Evolutionary conservation across 1,140 invertebrate species (phyloP), one percentile per base, ranked within the genome.

Genomic region (Musca domestica): DNA sequence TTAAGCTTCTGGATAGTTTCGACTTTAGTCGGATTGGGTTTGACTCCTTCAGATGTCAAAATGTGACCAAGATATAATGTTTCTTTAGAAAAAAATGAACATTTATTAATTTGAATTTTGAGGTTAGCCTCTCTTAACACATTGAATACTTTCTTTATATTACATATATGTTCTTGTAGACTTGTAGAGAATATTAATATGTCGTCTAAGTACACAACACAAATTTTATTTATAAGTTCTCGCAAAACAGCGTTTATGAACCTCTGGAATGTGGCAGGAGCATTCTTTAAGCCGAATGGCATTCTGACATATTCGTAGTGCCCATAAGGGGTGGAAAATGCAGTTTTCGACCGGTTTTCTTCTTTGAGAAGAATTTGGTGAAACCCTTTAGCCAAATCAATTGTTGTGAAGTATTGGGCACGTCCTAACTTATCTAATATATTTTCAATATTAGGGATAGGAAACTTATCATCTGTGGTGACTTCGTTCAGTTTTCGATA

Each of bases 161-260:
- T 54, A 22, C 10, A 54, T 23, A 54, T 9, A 25, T 54, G 20
- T 54, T 22, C 51, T 15, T 54, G 51, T 14, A 54, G 23, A 23
- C 51, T 30, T 54, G 3, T 54, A 15, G 14, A 54, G 14, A 54
- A 23, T 54, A 22, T 10, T 23, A 54, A 54, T 3, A 25, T 54
- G 51, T 54, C 12, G 19, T 15, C 23, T 12, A 54, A 54, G 23
- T 84, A 85, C 0, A 82, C 76, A 56, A 23, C 51, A 14, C 7
- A 12, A 23, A 6, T 12, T 12, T 23, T 54, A 25, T 54, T 54
- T 23, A 54, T 54, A 2, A 23, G 23, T 20, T 54, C 51, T 14
- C 22, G 3, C 14, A 54, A 22, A 12, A 54, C 51, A 0, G 10
- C 12, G 23, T 25, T 54, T 23, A 25, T 54, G 1, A 54, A 20